A percentile compares a stretch with the other conserved stretches of the same genome.
Evolutionary conservation across 1,140 invertebrate species (phyloP).

Genomic region (Diorhabda elongata): DNA sequence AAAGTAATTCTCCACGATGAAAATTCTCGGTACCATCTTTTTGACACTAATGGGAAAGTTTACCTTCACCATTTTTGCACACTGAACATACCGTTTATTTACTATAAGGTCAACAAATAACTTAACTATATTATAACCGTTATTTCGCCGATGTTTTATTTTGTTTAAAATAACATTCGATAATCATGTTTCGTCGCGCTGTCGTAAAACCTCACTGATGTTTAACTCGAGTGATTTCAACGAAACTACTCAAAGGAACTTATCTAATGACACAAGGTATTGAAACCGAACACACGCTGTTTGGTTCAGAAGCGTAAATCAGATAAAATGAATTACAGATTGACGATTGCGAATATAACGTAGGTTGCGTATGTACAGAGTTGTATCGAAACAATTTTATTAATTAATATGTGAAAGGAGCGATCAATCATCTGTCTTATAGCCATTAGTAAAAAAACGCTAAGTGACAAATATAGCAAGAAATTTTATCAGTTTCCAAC

Average conservation of each 20-base stretch:
- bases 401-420: too few species aligned
- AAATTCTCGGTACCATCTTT: slow-evolving; percentile 10
- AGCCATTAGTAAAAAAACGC: too few species aligned
- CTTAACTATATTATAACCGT: too few species aligned
- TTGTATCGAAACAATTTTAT: too few species aligned
- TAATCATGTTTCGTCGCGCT: neutral
- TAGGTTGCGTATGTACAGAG: too few species aligned
- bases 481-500: too few species aligned
- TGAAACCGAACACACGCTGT: neutral
- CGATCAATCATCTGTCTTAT: too few species aligned
- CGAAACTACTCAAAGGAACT: slow-evolving; percentile 4
- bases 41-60: slow-evolving; percentile 12
- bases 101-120: too few species aligned
- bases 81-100: neutral
- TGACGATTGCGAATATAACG: too few species aligned
- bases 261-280: slow-evolving; percentile 11
- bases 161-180: neutral
- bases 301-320: neutral
- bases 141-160: too few species aligned
- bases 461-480: too few species aligned
- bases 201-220: neutral
- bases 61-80: slow-evolving; percentile 16
- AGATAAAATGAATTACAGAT: too few species aligned
- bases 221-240: neutral
- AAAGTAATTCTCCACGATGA: slow-evolving; percentile 16